A percentile compares a stretch with the other conserved stretches of the same genome.
Evolutionary conservation across 2,888 invertebrate species (phyloP).

Genomic region (Pyrochroa serraticornis): DNA sequence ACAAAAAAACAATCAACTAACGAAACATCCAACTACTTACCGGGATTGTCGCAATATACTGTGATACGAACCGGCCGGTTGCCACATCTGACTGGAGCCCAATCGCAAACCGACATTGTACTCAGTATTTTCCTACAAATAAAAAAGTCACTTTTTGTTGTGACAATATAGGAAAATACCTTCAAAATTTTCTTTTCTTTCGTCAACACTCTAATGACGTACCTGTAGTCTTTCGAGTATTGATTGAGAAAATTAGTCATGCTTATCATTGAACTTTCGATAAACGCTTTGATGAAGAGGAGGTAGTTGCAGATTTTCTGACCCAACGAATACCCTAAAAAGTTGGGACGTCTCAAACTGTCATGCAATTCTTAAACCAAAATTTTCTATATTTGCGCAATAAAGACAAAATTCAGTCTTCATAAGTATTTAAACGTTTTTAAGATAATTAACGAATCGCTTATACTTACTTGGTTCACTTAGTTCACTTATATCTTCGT

Average conservation of each 20-base stretch:
- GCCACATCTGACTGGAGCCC: conserved; percentile 71
- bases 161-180: conserved; percentile 59
- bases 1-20: conserved; percentile 11
- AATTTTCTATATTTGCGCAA: no score
- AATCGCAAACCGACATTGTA: conserved; percentile 71
- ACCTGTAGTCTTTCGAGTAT: conserved; percentile 92
- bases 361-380: conserved; percentile 1
- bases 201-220: conserved; percentile 86
- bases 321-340: conserved; percentile 45
- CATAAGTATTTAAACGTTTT: neutral
- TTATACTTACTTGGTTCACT: conserved; percentile 44
- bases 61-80: conserved; percentile 57
- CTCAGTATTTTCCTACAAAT: conserved; percentile 70
- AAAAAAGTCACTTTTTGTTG: conserved; percentile 13
- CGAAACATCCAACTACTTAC: conserved; percentile 42
- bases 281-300: conserved; percentile 71
- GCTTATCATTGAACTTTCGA: conserved; percentile 81
- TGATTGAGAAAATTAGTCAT: conserved; percentile 82
- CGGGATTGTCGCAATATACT: conserved; percentile 47
- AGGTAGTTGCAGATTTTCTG: conserved; percentile 63
- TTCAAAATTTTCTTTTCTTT: conserved; percentile 89
- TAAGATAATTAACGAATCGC: conserved; percentile 7
- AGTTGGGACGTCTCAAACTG: neutral
- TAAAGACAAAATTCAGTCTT: neutral
- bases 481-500: conserved; percentile 51